These are phyloP conservation scores for Leontopithecus rosalia DNA, from an alignment of 2,797 vertebrate genomes.

Conservation along the genomic window DNA sequence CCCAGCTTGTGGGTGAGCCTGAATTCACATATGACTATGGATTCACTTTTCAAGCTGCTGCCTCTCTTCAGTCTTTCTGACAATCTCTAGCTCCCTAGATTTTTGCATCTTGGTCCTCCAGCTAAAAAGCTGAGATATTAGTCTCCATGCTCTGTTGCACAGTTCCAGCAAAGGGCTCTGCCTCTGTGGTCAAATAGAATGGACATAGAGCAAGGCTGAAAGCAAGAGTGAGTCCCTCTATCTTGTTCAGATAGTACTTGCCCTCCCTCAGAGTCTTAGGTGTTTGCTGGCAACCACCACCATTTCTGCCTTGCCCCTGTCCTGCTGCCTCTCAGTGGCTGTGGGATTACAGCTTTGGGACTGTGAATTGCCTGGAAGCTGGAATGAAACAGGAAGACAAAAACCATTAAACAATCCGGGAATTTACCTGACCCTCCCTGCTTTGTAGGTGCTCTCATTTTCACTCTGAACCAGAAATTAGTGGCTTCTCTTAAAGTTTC, in stretches of 20 bases:
- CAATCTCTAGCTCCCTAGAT: neutral
- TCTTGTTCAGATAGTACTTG: neutral
- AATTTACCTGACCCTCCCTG: neutral
- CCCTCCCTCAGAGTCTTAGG: neutral
- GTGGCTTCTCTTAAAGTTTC: neutral
- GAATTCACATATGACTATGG: neutral
- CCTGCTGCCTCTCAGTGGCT: neutral
- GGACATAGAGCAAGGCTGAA: neutral
- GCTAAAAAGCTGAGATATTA: neutral
- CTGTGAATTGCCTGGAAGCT: neutral
- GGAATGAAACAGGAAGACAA: neutral
- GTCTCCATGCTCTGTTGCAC: neutral
- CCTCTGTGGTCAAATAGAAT: neutral
- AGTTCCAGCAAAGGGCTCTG: neutral
- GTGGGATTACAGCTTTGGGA: neutral
- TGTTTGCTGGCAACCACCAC: neutral
- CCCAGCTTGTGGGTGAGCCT: neutral
- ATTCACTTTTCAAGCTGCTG: neutral
- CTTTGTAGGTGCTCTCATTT: neutral
- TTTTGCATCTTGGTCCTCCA: neutral
- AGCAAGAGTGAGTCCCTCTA: neutral
- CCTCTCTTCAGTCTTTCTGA: neutral
- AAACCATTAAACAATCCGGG: neutral
- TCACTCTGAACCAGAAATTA: neutral
- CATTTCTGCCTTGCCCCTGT: neutral